These are phyloP conservation scores for Apamea epomidion DNA, from an alignment of 2,888 invertebrate genomes.

Conservation along the genomic window DNA sequence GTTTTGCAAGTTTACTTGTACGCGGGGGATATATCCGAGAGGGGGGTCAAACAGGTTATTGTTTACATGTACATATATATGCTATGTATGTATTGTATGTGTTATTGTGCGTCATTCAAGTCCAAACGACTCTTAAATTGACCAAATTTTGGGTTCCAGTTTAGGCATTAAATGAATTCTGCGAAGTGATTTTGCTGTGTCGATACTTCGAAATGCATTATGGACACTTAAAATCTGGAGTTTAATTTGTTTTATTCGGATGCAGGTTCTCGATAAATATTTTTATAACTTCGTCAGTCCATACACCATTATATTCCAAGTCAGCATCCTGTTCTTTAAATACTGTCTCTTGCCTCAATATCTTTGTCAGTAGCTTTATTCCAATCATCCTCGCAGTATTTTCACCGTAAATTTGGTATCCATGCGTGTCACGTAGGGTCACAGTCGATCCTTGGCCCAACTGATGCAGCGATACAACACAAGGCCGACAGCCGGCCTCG, in stretches of 20 bases:
- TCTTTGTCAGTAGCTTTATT: slow-evolving; percentile 24
- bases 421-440: slow-evolving; percentile 80
- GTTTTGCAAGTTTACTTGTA: slow-evolving; percentile 68
- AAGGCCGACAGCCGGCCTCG: slow-evolving; percentile 85
- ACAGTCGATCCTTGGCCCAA: slow-evolving; percentile 81
- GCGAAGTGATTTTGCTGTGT: slow-evolving; percentile 46
- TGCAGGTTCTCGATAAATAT: background rate
- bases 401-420: slow-evolving; percentile 64
- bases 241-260: slow-evolving; percentile 23
- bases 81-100: slow-evolving; percentile 35
- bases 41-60: slow-evolving; percentile 65
- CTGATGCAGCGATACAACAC: slow-evolving; percentile 79
- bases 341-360: slow-evolving; percentile 5
- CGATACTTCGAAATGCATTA: slow-evolving; percentile 43
- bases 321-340: background rate
- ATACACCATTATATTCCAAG: background rate
- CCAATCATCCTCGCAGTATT: slow-evolving; percentile 48
- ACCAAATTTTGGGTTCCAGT: slow-evolving; percentile 56
- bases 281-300: background rate
- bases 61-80: slow-evolving; percentile 44
- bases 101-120: slow-evolving; percentile 61
- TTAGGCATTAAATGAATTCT: slow-evolving; percentile 58
- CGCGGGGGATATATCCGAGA: slow-evolving; percentile 47
- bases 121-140: slow-evolving; percentile 64
- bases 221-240: slow-evolving; percentile 33